phyloP scores from a whole-genome alignment of 2,113 vertebrate species.

The Himantopus leucocephalus region DNA sequence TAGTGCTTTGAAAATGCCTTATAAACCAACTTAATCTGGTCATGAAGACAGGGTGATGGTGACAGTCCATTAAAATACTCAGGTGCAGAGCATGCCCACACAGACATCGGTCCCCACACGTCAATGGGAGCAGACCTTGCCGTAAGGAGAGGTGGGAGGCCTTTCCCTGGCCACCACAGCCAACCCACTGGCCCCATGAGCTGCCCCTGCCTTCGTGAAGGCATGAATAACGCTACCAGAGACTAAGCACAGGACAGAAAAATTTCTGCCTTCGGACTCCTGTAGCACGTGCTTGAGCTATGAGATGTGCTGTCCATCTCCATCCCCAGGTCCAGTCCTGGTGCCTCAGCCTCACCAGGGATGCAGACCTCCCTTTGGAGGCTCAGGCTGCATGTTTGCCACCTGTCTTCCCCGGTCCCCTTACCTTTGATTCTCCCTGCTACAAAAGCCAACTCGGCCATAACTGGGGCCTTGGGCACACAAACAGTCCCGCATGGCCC shows the following conservation, averaged over 20 bases:
- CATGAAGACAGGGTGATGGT: neutral
- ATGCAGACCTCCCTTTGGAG: neutral
- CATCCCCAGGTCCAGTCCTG: neutral
- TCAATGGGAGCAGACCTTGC: neutral
- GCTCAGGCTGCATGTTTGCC: neutral
- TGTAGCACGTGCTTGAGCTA: neutral
- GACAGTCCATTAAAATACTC: neutral
- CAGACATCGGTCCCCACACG: fast-evolving
- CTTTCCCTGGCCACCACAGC: neutral
- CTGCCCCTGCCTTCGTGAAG: neutral
- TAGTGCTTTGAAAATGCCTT: constrained; percentile 28
- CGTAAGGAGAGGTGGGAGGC: neutral
- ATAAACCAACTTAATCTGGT: neutral
- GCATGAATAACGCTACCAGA: neutral
- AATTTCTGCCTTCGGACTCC: neutral
- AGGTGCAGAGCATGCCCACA: neutral
- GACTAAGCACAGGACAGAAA: neutral
- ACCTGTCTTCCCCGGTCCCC: neutral
- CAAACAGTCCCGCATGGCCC: neutral
- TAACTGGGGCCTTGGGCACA: neutral
- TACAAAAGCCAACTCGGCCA: neutral
- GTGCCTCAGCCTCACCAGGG: neutral
- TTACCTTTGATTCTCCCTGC: neutral
- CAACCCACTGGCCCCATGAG: fast-evolving
- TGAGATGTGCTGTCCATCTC: neutral